Conservation (phyloP, 1,140 invertebrate genomes). For the Anagrus nilaparvatae region DNA sequence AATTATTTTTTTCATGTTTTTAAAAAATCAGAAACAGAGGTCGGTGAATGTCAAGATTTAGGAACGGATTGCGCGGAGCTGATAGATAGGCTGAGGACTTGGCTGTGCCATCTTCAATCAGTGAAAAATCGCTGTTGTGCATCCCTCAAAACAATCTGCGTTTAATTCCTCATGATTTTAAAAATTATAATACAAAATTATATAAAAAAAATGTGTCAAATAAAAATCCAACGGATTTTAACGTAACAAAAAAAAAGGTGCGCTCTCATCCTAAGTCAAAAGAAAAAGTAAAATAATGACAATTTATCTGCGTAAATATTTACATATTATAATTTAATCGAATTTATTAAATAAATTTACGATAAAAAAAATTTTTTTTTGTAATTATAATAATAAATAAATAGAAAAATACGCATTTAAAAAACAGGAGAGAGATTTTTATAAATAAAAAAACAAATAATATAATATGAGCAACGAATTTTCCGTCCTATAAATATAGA, state of each 20-base stretch:
- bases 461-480: no score
- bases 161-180: no score
- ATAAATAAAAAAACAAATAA: no score
- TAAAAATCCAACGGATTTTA: slow-evolving; percentile 4
- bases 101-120: slow-evolving; percentile 44
- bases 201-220: neutral
- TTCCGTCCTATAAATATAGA: no score
- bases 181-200: neutral
- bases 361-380: no score
- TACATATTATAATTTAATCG: no score
- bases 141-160: slow-evolving; percentile 38
- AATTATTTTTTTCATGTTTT: slow-evolving; percentile 5
- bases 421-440: no score
- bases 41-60: slow-evolving; percentile 37
- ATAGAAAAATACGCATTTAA: no score
- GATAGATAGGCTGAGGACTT: slow-evolving; percentile 42
- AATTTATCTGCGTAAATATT: no score
- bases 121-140: slow-evolving; percentile 40
- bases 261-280: neutral
- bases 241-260: neutral
- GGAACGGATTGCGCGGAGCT: slow-evolving; percentile 41
- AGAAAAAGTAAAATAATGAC: no score
- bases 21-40: slow-evolving; percentile 35
- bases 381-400: no score
- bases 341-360: no score